These are phyloP conservation scores for Sinella curviseta DNA, from an alignment of 1,140 invertebrate genomes.

Conservation along the genomic window DNA sequence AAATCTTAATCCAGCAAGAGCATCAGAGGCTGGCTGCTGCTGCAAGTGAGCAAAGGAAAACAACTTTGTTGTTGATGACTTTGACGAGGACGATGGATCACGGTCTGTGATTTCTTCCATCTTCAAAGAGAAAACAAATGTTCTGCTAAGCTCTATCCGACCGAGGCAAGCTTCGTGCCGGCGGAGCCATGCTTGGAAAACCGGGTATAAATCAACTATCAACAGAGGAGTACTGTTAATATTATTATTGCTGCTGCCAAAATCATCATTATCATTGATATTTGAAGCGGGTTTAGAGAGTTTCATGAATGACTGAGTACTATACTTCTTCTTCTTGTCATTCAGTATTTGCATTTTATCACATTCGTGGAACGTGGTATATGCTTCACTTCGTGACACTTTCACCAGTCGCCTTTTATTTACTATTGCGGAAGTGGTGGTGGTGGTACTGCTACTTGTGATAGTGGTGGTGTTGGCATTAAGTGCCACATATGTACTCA, in stretches of 20 bases:
- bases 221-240: neutral
- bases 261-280: neutral
- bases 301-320: neutral
- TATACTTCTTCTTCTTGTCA: neutral
- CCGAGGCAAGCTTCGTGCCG: neutral
- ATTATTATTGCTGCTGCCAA: neutral
- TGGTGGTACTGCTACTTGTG: neutral
- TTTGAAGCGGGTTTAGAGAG: neutral
- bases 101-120: neutral
- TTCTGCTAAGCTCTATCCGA: neutral
- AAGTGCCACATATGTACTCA: no score
- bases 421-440: neutral
- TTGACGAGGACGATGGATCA: neutral
- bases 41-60: neutral
- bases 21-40: neutral
- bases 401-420: neutral
- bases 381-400: neutral
- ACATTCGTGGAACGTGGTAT: neutral
- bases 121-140: constrained; percentile 5
- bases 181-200: neutral
- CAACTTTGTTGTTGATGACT: neutral
- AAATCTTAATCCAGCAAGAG: neutral
- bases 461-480: no score
- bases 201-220: neutral
- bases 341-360: neutral